These are phyloP conservation scores for Siderastrea siderea DNA, from an alignment of 92 coral and sea anemone species.

Conservation along the genomic window DNA sequence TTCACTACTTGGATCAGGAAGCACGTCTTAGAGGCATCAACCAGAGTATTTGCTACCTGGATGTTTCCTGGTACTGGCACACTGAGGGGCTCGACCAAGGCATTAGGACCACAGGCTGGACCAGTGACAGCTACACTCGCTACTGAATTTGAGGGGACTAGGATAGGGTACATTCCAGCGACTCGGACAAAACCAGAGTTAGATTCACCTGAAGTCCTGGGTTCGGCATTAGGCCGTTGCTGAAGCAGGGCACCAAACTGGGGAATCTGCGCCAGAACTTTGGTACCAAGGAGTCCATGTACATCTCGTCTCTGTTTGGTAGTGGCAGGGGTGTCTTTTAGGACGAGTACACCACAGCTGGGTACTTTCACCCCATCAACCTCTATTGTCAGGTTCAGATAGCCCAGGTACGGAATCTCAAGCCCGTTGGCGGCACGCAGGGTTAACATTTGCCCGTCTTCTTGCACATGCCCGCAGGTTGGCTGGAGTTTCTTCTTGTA, in stretches of 20 bases:
- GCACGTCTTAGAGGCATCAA: conserved; percentile 66
- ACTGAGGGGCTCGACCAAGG: conserved; percentile 67
- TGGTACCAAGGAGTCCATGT: conserved; percentile 68
- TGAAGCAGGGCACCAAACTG: conserved; percentile 40
- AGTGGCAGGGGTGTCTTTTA: conserved; percentile 52
- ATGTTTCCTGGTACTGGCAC: conserved; percentile 64
- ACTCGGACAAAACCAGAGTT: conserved; percentile 60
- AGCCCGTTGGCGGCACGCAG: conserved; percentile 65
- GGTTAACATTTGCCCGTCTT: conserved; percentile 33
- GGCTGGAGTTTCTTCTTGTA: too few relatives aligned
- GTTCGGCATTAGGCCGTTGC: not conserved
- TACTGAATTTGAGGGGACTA: conserved; percentile 50
- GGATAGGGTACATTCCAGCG: conserved; percentile 46
- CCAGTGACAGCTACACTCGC: conserved; percentile 54
- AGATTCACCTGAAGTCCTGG: not conserved
- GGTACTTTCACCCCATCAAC: conserved; percentile 60
- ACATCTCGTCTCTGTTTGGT: conserved; percentile 21
- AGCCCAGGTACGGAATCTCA: conserved; percentile 69
- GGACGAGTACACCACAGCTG: conserved; percentile 55
- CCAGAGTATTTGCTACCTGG: conserved; percentile 71
- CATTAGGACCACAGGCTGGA: conserved; percentile 68
- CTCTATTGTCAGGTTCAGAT: conserved; percentile 40
- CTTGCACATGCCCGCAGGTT: not conserved
- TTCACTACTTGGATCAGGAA: conserved; percentile 50
- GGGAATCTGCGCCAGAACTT: conserved; percentile 66